Conservation (phyloP, 2,797 vertebrate genomes). For the Bryconaethiops microstoma region DNA sequence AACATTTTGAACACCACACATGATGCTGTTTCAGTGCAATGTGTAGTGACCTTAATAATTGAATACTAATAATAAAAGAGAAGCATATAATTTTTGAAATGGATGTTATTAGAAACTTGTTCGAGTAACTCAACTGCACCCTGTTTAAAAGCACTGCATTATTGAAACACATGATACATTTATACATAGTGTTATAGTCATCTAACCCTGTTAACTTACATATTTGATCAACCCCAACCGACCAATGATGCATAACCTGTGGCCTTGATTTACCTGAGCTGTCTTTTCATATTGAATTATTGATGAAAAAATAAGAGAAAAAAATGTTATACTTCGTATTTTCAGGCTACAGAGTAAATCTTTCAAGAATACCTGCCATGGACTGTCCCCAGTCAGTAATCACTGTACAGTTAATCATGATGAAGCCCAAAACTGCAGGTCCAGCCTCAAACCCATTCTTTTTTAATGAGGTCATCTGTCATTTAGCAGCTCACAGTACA, state of each 20-base stretch:
- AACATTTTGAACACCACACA: too few species aligned
- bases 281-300: neutral
- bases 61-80: neutral
- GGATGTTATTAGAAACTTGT: neutral
- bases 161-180: neutral
- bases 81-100: neutral
- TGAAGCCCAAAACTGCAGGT: conserved; percentile 36
- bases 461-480: conserved; percentile 47
- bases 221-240: too few species aligned
- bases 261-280: neutral
- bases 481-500: conserved; percentile 35
- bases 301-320: neutral
- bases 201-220: neutral
- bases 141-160: neutral
- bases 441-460: conserved; percentile 30
- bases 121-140: neutral
- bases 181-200: neutral
- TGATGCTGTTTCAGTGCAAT: neutral
- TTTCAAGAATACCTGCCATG: conserved; percentile 20
- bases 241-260: neutral
- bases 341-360: neutral
- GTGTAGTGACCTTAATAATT: neutral
- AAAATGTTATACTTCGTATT: neutral
- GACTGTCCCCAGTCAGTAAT: conserved; percentile 31
- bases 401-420: conserved; percentile 35